Evolutionary conservation across 2,888 invertebrate genomes (phyloP), one percentile per base, ranked within the genome.

Genomic region (Linhomoeus sp.): DNA sequence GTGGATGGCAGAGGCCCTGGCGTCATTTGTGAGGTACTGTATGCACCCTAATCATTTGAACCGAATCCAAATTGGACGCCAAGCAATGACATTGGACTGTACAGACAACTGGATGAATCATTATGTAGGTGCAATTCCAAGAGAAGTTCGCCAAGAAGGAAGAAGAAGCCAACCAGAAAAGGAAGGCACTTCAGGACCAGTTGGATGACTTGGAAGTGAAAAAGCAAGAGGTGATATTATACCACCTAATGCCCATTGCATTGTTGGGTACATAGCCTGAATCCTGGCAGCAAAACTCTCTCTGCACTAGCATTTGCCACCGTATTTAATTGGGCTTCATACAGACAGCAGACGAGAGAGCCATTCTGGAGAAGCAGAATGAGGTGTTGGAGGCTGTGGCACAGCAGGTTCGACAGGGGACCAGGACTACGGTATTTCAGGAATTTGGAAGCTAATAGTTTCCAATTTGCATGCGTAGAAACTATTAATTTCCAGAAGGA

Each of bases 1-100:
- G 56, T 60, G n/a, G 55, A 57, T 23, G 54, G 59, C 40, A 50
- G 41, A 33, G 53, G 57, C 17, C 45, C 52, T 1, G 58, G 53
- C 3, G 49, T 49, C 12, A 58, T 58, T 41, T 55, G 57, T 40
- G 38, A 38, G 20, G 38, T 20, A 12, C 17, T 7, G 5, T 38
- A 12, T 38, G n/a, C n/a, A n/a, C n/a, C n/a, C n/a, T n/a, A n/a
- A n/a, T n/a, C n/a, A n/a, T n/a, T n/a, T n/a, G n/a, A n/a, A n/a
- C n/a, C n/a, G n/a, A n/a, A n/a, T n/a, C n/a, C n/a, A n/a, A n/a
- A n/a, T n/a, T n/a, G n/a, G n/a, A n/a, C n/a, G n/a, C n/a, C n/a
- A n/a, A n/a, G n/a, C n/a, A n/a, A n/a, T n/a, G n/a, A n/a, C n/a
- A n/a, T n/a, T n/a, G n/a, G n/a, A n/a, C 9, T 38, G 17, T 12